Conservation (phyloP, 2,113 vertebrate species). For the Gorsachius goisagi region DNA sequence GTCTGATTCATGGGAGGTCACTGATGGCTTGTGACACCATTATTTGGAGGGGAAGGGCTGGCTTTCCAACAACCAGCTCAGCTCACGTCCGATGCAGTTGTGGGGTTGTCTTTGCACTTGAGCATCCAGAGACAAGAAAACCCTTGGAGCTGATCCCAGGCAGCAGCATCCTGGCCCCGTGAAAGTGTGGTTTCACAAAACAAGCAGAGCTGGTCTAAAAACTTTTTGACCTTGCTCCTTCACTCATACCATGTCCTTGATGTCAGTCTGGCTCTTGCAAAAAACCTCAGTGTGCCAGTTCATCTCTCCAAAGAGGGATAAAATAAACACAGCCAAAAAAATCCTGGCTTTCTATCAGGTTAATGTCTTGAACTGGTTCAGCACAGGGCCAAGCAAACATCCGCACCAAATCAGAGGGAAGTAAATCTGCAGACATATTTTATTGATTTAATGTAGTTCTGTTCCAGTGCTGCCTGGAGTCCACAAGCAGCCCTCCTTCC, state of each 20-base stretch:
- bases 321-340: not conserved
- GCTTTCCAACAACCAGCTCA: not conserved
- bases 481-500: not conserved
- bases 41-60: not conserved
- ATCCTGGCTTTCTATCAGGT: not conserved
- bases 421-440: not conserved
- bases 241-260: not conserved
- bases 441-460: not conserved
- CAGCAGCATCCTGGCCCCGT: not conserved
- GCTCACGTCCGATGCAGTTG: not conserved
- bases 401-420: not conserved
- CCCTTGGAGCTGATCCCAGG: not conserved
- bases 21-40: not conserved
- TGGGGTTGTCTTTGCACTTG: not conserved
- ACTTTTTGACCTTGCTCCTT: not conserved
- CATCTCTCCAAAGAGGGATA: not conserved
- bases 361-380: not conserved
- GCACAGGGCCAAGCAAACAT: not conserved
- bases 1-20: not conserved
- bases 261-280: not conserved
- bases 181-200: not conserved
- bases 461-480: not conserved
- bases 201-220: not conserved
- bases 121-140: not conserved
- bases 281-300: not conserved